These are phyloP conservation scores for Myiozetetes cayanensis DNA, from an alignment of 2,113 vertebrate species.

Conservation along the genomic window DNA sequence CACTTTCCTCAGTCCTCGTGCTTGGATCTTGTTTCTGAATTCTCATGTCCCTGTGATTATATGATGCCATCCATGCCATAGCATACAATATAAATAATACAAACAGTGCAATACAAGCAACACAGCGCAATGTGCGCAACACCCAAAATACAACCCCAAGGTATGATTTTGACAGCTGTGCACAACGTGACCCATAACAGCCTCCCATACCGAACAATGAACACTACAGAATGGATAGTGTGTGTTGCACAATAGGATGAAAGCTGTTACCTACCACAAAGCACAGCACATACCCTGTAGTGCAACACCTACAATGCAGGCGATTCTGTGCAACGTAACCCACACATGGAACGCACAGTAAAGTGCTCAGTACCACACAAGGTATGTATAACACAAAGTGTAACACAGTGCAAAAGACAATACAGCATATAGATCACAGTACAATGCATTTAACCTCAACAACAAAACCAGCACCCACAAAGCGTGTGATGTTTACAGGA, in stretches of 20 bases:
- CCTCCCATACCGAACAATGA: background rate
- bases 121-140: background rate
- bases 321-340: background rate
- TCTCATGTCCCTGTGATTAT: background rate
- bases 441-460: background rate
- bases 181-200: background rate
- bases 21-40: background rate
- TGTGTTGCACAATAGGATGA: background rate
- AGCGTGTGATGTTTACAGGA: too few species aligned
- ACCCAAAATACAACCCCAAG: background rate
- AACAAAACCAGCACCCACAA: background rate
- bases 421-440: background rate
- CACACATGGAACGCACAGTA: background rate
- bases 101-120: background rate
- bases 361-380: background rate
- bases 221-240: background rate
- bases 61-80: too few species aligned
- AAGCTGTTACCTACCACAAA: background rate
- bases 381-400: too few species aligned
- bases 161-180: background rate
- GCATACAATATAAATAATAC: background rate
- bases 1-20: fast-evolving
- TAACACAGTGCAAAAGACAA: background rate
- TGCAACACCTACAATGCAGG: too few species aligned
- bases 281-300: background rate